Conservation (phyloP, 2,113 vertebrate species). For the Thryonomys swinderianus region DNA sequence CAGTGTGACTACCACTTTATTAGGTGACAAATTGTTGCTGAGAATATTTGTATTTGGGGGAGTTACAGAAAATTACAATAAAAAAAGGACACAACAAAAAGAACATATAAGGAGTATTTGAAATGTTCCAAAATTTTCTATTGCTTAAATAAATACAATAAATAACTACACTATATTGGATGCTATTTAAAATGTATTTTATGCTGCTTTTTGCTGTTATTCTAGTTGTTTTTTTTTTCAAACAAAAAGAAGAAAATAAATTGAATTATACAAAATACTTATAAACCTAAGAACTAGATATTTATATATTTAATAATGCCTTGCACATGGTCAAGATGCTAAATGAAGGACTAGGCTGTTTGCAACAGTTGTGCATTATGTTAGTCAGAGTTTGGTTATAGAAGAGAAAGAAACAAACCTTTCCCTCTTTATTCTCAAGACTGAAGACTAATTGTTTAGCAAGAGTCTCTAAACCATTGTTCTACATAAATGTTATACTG, state of each 20-base stretch:
- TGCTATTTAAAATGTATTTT: background rate
- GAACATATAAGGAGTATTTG: background rate
- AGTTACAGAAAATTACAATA: background rate
- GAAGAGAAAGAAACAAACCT: background rate
- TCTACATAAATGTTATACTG: background rate
- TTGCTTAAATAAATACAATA: too few relatives aligned
- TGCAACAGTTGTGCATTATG: background rate
- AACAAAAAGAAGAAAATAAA: conserved; percentile 17
- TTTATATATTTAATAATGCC: background rate
- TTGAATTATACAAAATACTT: background rate
- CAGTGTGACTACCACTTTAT: background rate
- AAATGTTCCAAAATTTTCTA: conserved; percentile 1
- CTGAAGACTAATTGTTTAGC: background rate
- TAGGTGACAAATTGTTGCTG: conserved; percentile 14
- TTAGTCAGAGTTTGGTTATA: background rate
- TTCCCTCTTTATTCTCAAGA: background rate
- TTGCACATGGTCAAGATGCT: background rate
- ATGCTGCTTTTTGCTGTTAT: background rate
- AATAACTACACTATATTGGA: background rate
- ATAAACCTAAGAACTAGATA: background rate
- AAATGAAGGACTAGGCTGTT: background rate
- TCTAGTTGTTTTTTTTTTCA: background rate
- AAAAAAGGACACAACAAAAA: background rate
- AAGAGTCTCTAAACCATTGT: background rate
- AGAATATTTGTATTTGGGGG: conserved; percentile 12